These are phyloP conservation scores for Sesamia inferens DNA, from an alignment of 2,888 invertebrate genomes.

Conservation along the genomic window DNA sequence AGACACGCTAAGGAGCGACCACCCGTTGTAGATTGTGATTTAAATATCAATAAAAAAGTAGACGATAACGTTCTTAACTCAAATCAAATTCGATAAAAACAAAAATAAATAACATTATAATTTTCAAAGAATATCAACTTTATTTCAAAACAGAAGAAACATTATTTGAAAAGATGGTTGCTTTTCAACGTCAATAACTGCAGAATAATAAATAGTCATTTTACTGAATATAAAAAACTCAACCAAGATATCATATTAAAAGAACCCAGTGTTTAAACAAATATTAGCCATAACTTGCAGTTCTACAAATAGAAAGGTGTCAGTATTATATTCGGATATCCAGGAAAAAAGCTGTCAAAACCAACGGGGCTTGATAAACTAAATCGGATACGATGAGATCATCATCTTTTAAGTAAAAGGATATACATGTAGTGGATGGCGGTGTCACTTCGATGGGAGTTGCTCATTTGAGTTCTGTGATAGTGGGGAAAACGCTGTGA, in stretches of 20 bases:
- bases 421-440: no score
- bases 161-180: no score
- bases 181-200: no score
- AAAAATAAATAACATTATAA: no score
- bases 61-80: background rate
- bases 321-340: background rate
- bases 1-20: slow-evolving; percentile 29
- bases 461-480: no score
- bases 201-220: background rate
- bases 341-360: background rate
- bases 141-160: no score
- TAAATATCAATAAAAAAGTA: slow-evolving; percentile 3
- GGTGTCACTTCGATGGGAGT: no score
- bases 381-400: background rate
- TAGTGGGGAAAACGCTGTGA: no score
- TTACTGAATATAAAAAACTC: slow-evolving; percentile 13
- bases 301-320: slow-evolving; percentile 13
- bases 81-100: background rate
- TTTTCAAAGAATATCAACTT: no score
- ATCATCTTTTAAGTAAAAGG: background rate
- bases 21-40: slow-evolving; percentile 26
- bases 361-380: background rate
- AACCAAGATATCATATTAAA: slow-evolving; percentile 53
- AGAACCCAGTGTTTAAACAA: no score
- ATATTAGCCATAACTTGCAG: slow-evolving; percentile 52